Percentiles rank a stretch among this genome's conserved stretches.
phyloP scores from a whole-genome alignment of 2,797 vertebrate species.

The Moxostoma hubbsi region DNA sequence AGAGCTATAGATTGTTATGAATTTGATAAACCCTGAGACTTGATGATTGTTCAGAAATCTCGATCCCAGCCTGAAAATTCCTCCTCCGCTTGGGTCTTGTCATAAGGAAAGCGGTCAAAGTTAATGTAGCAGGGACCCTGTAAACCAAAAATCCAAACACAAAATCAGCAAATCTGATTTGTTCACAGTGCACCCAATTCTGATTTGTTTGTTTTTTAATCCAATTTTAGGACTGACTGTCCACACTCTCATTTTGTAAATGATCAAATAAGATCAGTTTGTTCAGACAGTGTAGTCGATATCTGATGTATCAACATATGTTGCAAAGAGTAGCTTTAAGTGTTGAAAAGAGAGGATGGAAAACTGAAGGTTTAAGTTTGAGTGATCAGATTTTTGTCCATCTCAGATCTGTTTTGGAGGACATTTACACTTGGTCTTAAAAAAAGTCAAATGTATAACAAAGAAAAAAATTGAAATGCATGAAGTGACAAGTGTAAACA shows the following conservation, averaged over 20 bases:
- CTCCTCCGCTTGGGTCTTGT: constrained; percentile 72
- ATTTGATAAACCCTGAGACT: background rate
- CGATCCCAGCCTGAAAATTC: constrained; percentile 78
- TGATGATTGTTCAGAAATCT: constrained; percentile 68
- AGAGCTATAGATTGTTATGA: background rate
- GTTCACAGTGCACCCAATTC: background rate
- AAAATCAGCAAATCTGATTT: constrained; percentile 2
- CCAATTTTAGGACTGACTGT: background rate
- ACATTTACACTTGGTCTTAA: too few species aligned
- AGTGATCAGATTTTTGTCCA: too few species aligned
- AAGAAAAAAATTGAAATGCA: too few species aligned
- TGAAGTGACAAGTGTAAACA: too few species aligned
- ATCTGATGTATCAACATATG: background rate
- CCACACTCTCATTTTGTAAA: background rate
- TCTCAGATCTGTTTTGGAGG: too few species aligned
- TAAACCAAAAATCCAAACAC: constrained; percentile 6
- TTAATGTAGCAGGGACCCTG: constrained; percentile 83
- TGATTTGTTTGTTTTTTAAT: background rate
- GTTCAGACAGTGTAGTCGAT: background rate
- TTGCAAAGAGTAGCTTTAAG: background rate
- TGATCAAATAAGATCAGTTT: background rate
- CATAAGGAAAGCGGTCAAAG: constrained; percentile 79
- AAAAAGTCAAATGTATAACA: too few species aligned
- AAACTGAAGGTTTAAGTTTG: too few species aligned
- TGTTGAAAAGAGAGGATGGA: too few species aligned